A percentile compares a stretch with the other conserved stretches of the same genome.
These are phyloP conservation scores for Mycteria americana DNA, from an alignment of 2,797 vertebrate species.

Conservation along the genomic window DNA sequence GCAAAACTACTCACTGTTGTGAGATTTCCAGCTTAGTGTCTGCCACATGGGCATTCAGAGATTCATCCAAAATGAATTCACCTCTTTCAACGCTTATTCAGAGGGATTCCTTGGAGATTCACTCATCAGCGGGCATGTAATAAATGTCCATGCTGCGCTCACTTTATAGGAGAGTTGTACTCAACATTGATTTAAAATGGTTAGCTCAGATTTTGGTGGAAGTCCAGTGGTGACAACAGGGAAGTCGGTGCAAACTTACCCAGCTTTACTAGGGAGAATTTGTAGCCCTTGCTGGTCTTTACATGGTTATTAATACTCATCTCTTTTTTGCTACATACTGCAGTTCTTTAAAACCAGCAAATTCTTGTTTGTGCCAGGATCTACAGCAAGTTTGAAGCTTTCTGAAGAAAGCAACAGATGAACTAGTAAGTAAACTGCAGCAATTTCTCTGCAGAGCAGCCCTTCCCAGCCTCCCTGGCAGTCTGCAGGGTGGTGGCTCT, in stretches of 20 bases:
- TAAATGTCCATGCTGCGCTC: background rate
- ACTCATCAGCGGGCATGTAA: background rate
- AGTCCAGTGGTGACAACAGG: background rate
- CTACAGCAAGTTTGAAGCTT: background rate
- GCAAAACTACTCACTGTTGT: background rate
- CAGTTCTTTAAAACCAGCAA: background rate
- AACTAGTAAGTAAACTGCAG: background rate
- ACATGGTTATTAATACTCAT: background rate
- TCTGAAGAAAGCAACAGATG: background rate
- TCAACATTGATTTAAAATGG: background rate
- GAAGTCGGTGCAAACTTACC: background rate
- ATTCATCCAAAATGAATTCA: background rate
- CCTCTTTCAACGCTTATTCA: background rate
- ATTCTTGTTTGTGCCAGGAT: background rate
- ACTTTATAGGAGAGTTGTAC: background rate
- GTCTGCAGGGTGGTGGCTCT: background rate
- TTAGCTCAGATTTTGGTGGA: constrained; percentile 2
- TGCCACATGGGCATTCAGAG: background rate
- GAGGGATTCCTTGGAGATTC: background rate
- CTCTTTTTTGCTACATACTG: background rate
- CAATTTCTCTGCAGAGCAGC: background rate
- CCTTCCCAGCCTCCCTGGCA: background rate
- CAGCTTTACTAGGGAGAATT: background rate
- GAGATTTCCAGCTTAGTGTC: background rate
- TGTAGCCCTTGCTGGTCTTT: background rate